phyloP scores from a whole-genome alignment of 37 sponge, comb jelly and placozoan species.

The Theonella swinhoei region DNA sequence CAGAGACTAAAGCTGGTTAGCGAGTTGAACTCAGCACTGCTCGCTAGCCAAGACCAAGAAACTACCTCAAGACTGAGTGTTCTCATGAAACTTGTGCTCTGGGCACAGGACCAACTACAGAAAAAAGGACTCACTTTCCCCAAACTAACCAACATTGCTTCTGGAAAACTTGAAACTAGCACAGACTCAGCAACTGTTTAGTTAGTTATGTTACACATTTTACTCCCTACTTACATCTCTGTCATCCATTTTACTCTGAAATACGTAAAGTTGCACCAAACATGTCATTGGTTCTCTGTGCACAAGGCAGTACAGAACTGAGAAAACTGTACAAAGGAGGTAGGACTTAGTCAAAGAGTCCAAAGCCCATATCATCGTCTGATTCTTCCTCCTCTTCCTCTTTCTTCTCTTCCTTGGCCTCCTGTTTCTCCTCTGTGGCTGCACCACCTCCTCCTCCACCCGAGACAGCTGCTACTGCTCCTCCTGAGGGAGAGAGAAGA shows the following conservation, averaged over 20 bases:
- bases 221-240: neutral
- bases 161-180: slow-evolving; percentile 30
- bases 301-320: neutral
- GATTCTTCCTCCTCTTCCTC: slow-evolving; percentile 88
- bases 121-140: slow-evolving; percentile 63
- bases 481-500: slow-evolving; percentile 33
- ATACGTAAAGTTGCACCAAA: no score
- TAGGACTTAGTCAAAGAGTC: slow-evolving; percentile 77
- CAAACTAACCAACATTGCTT: slow-evolving; percentile 48
- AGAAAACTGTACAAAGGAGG: neutral
- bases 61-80: slow-evolving; percentile 61
- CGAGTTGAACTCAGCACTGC: slow-evolving; percentile 86
- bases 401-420: slow-evolving; percentile 78
- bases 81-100: slow-evolving; percentile 83
- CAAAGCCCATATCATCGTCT: slow-evolving; percentile 99
- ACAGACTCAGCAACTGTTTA: neutral
- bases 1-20: slow-evolving; percentile 87
- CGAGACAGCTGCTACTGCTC: slow-evolving; percentile 58
- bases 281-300: no score
- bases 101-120: slow-evolving; percentile 82
- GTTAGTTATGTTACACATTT: neutral
- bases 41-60: slow-evolving; percentile 78
- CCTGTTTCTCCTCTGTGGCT: slow-evolving; percentile 51
- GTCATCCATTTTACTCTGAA: no score
- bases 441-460: slow-evolving; percentile 49